A percentile compares a stretch with the other conserved stretches of the same genome.
phyloP scores from a whole-genome alignment of 2,113 vertebrate genomes.

The Anhinga rufa region DNA sequence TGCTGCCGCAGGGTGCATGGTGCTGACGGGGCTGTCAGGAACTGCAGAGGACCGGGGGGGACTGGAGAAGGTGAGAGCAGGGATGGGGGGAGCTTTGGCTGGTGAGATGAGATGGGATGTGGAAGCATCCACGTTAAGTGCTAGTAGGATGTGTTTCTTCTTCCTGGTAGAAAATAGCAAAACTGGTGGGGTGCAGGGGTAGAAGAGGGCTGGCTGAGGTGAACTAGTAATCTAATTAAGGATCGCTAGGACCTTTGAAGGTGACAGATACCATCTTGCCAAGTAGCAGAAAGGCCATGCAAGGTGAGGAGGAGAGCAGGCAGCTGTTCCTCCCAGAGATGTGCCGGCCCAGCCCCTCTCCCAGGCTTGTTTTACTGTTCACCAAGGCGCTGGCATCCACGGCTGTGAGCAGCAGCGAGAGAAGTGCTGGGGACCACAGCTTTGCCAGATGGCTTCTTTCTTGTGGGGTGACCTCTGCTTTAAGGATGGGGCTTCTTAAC shows the following conservation, averaged over 20 bases:
- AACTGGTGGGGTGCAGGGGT: not conserved
- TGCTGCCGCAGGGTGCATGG: not conserved
- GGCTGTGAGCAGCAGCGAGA: fast-evolving
- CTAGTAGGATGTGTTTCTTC: not conserved
- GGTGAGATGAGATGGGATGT: not conserved
- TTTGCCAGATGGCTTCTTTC: not conserved
- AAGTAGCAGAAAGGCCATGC: not conserved
- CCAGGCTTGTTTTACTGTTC: not conserved
- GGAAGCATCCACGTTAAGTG: not conserved
- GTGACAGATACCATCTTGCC: not conserved
- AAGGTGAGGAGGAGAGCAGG: not conserved
- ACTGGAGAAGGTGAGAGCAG: not conserved
- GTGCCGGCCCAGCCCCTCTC: not conserved
- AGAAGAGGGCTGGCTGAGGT: not conserved
- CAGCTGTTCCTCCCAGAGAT: not conserved
- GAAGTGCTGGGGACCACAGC: not conserved
- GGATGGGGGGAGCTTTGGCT: not conserved
- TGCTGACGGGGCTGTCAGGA: not conserved
- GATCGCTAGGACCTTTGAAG: not conserved
- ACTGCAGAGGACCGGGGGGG: fast-evolving
- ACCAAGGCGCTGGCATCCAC: too few species aligned
- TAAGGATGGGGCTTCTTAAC: not conserved
- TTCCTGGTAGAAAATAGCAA: not conserved
- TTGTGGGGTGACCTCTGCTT: not conserved
- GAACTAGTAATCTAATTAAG: not conserved